A percentile compares a stretch with the other conserved stretches of the same genome.
These are phyloP conservation scores for Pseudonaja textilis DNA, from an alignment of 2,113 vertebrate species.

Conservation along the genomic window DNA sequence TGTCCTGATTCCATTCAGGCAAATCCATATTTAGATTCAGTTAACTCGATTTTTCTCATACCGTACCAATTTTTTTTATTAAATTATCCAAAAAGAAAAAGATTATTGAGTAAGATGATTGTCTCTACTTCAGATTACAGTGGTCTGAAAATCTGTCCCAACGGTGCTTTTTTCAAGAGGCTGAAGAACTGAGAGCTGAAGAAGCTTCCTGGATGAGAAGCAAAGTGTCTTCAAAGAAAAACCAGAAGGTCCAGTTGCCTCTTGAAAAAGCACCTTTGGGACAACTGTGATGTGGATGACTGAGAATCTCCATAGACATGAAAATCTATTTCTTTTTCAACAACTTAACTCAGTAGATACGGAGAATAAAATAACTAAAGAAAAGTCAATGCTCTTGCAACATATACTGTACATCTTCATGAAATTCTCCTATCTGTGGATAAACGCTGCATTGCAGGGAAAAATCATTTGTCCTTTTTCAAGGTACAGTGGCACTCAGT, in stretches of 20 bases:
- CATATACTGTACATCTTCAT: neutral
- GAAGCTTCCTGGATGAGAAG: too few species aligned
- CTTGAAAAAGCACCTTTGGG: too few species aligned
- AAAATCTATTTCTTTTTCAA: neutral
- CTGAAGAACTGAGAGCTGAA: too few species aligned
- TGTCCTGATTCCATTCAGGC: too few species aligned
- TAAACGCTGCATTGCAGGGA: neutral
- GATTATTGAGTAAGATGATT: neutral
- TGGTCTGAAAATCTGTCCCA: neutral
- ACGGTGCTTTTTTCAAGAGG: too few species aligned
- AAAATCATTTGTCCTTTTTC: neutral
- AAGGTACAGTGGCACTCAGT: neutral
- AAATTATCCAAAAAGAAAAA: neutral
- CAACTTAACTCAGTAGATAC: neutral
- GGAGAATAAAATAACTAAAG: neutral
- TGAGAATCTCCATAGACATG: too few species aligned
- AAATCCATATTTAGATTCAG: too few species aligned
- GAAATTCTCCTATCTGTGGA: neutral
- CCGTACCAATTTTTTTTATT: neutral
- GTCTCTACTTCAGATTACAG: neutral
- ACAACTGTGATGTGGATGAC: too few species aligned
- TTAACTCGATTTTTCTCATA: neutral
- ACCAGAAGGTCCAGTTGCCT: too few species aligned
- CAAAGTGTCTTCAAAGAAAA: too few species aligned
- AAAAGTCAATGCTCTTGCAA: neutral